These are phyloP conservation scores for Brachynemurus nebulosus DNA, from an alignment of 2,888 invertebrate genomes.

Conservation along the genomic window DNA sequence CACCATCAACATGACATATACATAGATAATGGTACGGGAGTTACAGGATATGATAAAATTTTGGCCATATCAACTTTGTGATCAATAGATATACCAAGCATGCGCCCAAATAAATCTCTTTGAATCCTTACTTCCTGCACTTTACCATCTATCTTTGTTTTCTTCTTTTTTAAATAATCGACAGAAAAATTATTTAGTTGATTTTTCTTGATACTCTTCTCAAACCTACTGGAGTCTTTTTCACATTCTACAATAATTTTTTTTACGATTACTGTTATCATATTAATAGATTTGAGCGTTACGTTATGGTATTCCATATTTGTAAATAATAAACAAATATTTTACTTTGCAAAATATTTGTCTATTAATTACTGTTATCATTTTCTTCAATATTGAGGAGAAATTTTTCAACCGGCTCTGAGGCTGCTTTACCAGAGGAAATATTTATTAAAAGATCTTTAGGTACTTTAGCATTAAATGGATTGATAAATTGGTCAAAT, in stretches of 20 bases:
- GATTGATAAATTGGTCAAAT: no score
- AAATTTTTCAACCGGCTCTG: slow-evolving; percentile 11
- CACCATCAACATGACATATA: slow-evolving; percentile 21
- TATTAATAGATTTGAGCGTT: no score
- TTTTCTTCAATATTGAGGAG: slow-evolving; percentile 7
- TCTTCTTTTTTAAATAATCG: no score
- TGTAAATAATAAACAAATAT: no score
- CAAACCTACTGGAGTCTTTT: slow-evolving; percentile 18
- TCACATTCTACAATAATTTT: slow-evolving; percentile 21
- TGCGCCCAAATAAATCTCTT: slow-evolving; percentile 7
- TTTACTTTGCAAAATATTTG: no score
- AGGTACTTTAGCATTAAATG: no score
- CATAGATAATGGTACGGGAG: slow-evolving; percentile 22
- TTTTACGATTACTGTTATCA: no score
- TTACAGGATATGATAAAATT: slow-evolving; percentile 22
- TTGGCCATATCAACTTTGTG: slow-evolving; percentile 17
- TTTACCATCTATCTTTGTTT: no score
- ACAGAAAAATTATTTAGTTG: slow-evolving; percentile 18
- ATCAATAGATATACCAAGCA: slow-evolving; percentile 17
- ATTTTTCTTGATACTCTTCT: slow-evolving; percentile 19
- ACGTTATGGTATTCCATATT: no score
- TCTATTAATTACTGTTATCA: slow-evolving; percentile 17
- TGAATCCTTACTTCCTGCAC: slow-evolving; percentile 20
- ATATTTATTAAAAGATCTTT: no score
- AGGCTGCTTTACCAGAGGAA: slow-evolving; percentile 8